phyloP scores from a whole-genome alignment of 2,113 vertebrate genomes.

The Bucco capensis region DNA sequence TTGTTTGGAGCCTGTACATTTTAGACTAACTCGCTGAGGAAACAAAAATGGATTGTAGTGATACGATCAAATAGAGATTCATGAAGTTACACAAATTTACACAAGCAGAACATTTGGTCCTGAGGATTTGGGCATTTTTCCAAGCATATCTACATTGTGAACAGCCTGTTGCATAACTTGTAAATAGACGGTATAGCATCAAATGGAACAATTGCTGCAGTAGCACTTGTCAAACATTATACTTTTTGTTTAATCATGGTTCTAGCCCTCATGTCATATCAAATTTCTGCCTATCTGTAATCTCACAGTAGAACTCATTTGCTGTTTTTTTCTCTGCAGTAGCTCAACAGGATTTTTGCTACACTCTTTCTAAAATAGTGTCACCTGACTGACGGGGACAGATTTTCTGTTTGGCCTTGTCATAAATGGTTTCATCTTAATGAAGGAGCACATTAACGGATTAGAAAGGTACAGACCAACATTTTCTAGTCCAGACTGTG shows the following conservation, averaged over 20 bases:
- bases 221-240: neutral
- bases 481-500: neutral
- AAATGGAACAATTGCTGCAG: neutral
- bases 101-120: neutral
- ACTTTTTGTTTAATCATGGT: neutral
- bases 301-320: neutral
- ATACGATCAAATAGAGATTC: neutral
- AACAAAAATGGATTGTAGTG: neutral
- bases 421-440: constrained; percentile 11
- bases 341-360: neutral
- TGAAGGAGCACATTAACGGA: constrained; percentile 13
- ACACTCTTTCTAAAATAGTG: neutral
- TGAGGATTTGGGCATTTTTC: neutral
- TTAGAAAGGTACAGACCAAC: neutral
- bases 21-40: neutral
- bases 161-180: neutral
- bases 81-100: neutral
- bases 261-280: neutral
- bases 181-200: neutral
- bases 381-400: neutral
- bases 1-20: neutral
- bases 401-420: neutral
- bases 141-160: neutral
- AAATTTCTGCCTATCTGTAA: neutral
- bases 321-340: neutral